Percentiles rank a stretch among this genome's conserved stretches.
These are phyloP conservation scores for Vultur gryphus DNA, from an alignment of 2,797 vertebrate genomes.

Conservation along the genomic window DNA sequence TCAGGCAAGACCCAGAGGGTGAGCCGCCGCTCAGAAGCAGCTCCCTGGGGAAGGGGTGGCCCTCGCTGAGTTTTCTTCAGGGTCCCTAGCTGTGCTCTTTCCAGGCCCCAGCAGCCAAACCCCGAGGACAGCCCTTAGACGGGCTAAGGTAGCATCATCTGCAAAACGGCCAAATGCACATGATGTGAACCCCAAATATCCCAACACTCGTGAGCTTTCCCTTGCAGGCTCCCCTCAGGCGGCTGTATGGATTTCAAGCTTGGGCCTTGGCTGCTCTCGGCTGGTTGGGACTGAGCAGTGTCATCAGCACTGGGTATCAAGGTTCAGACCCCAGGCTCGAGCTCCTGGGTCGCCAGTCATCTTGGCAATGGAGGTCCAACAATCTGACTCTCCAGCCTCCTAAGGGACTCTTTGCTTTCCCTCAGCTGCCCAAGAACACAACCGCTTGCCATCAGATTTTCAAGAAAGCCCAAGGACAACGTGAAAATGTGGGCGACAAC, in stretches of 20 bases:
- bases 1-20: too few relatives aligned
- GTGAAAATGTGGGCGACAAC: neutral
- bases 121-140: neutral
- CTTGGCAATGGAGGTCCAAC: neutral
- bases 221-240: too few relatives aligned
- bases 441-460: neutral
- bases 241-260: neutral
- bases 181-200: neutral
- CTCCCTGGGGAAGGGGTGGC: neutral
- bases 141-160: neutral
- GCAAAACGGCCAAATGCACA: neutral
- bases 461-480: neutral
- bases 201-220: neutral
- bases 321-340: neutral
- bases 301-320: neutral
- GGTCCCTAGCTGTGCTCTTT: neutral
- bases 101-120: neutral
- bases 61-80: neutral
- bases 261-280: neutral
- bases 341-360: neutral
- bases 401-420: neutral
- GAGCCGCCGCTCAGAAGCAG: neutral
- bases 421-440: neutral
- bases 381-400: neutral
- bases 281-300: neutral